Percentiles rank a stretch among this genome's conserved stretches.
Conservation (phyloP, 2,797 vertebrate species). For the Parambassis ranga region DNA sequence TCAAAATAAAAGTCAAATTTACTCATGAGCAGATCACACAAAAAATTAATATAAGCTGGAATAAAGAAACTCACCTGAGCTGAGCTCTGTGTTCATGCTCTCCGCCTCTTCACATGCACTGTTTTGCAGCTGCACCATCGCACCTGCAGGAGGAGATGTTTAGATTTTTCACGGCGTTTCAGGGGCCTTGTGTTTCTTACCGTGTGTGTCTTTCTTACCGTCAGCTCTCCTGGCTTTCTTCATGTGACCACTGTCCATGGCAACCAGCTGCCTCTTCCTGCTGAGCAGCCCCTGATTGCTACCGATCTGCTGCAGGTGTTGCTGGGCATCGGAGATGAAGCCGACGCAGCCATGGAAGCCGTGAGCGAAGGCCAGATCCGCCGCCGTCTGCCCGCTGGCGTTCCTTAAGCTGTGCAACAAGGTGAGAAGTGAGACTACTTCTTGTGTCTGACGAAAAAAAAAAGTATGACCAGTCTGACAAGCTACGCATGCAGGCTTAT, state of each 20-base stretch:
- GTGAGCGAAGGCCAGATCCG: constrained; percentile 92
- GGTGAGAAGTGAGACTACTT: constrained; percentile 72
- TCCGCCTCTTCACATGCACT: constrained; percentile 80
- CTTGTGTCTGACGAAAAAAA: not conserved
- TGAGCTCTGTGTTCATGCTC: constrained; percentile 84
- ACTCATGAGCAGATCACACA: not conserved
- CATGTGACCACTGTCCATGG: constrained; percentile 72
- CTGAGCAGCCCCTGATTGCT: constrained; percentile 60
- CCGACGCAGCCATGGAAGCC: constrained; percentile 91
- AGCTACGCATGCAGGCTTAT: constrained; percentile 93
- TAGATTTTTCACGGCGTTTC: too few species aligned
- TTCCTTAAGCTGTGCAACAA: constrained; percentile 89
- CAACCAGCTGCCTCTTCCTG: constrained; percentile 88
- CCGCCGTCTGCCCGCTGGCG: constrained; percentile 92
- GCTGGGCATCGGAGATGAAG: constrained; percentile 89
- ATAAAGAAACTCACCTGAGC: constrained; percentile 81
- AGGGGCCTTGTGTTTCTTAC: too few species aligned
- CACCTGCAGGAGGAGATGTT: constrained; percentile 49
- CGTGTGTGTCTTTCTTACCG: constrained; percentile 70
- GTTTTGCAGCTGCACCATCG: constrained; percentile 63
- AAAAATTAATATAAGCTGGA: not conserved
- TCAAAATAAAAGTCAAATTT: constrained; percentile 58
- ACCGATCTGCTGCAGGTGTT: constrained; percentile 78
- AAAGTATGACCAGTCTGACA: constrained; percentile 14
- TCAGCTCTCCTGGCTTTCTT: constrained; percentile 88